Percentiles rank a stretch among this genome's conserved stretches.
These are phyloP conservation scores for Lacerta viridis DNA, from an alignment of 2,797 vertebrate genomes.

Conservation along the genomic window DNA sequence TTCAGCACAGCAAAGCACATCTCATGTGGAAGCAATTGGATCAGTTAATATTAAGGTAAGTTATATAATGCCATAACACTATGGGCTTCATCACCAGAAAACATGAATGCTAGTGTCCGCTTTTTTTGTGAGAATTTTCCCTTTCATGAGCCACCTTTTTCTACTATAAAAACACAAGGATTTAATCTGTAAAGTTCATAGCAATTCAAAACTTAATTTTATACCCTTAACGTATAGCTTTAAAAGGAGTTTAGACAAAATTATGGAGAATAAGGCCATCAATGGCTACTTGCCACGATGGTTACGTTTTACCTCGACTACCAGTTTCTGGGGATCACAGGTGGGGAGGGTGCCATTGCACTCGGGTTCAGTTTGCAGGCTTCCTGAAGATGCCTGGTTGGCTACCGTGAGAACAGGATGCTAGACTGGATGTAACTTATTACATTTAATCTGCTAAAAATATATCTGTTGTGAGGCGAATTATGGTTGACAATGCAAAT, in stretches of 20 bases:
- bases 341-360: too few relatives aligned
- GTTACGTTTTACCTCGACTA: too few relatives aligned
- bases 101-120: slow-evolving; percentile 70
- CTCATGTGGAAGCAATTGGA: neutral
- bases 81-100: slow-evolving; percentile 57
- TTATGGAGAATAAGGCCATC: too few relatives aligned
- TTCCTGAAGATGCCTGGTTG: too few relatives aligned
- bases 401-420: too few relatives aligned
- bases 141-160: neutral
- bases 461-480: neutral
- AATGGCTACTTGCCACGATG: too few relatives aligned
- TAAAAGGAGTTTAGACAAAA: too few relatives aligned
- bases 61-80: slow-evolving; percentile 75
- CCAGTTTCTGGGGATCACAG: too few relatives aligned
- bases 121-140: slow-evolving; percentile 46
- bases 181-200: slow-evolving; percentile 69
- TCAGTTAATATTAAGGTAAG: slow-evolving; percentile 74
- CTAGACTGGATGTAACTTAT: too few relatives aligned
- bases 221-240: slow-evolving; percentile 38
- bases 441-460: neutral
- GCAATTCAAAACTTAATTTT: slow-evolving; percentile 55
- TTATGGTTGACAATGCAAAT: neutral
- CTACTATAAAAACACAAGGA: slow-evolving; percentile 60
- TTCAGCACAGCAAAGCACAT: neutral
- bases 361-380: too few relatives aligned